phyloP scores from a whole-genome alignment of 2,797 vertebrate species.

The Glyptemys insculpta region DNA sequence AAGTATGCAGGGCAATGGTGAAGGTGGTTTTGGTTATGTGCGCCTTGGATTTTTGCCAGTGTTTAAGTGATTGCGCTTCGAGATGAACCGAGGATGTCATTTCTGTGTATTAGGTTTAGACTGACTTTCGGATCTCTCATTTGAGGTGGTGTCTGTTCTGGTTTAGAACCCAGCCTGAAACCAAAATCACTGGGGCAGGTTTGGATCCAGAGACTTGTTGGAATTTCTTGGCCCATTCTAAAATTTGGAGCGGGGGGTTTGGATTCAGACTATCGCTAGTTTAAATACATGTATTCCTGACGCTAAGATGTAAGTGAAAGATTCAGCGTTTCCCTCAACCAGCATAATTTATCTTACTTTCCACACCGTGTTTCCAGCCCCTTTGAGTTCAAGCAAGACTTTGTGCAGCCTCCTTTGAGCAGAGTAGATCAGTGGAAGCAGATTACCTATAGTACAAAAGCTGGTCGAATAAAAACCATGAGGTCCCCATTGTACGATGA shows the following conservation, averaged over 20 bases:
- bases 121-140: neutral
- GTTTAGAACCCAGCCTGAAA: neutral
- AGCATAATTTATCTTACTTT: neutral
- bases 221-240: neutral
- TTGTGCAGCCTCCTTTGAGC: neutral
- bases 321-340: neutral
- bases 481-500: neutral
- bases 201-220: neutral
- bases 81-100: neutral
- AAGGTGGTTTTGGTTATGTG: neutral
- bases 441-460: neutral
- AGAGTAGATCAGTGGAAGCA: neutral
- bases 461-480: neutral
- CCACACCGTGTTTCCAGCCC: neutral
- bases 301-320: neutral
- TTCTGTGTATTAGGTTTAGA: neutral
- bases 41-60: neutral
- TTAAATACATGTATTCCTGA: neutral
- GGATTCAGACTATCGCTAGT: neutral
- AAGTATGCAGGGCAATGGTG: neutral
- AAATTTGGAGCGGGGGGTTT: neutral
- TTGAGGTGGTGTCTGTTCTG: neutral
- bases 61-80: neutral
- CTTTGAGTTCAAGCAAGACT: neutral
- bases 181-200: neutral